Percentiles rank a stretch among this genome's conserved stretches.
Conservation (phyloP, 2,113 vertebrate species). For the Tragelaphus imberbis region DNA sequence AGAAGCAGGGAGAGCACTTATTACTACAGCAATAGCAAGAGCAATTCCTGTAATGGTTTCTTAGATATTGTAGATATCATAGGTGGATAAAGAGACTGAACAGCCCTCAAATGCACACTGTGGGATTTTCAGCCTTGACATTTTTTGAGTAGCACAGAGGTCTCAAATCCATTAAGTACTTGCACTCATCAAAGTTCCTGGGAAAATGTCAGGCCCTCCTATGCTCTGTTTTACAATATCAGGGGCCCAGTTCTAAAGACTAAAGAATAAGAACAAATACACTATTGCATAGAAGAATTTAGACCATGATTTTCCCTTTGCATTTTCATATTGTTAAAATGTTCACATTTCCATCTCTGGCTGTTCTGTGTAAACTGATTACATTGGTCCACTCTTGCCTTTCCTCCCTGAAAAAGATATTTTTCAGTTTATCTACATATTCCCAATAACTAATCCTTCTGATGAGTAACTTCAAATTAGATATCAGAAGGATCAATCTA, state of each 20-base stretch:
- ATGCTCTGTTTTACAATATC: neutral
- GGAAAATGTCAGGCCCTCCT: neutral
- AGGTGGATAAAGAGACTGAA: neutral
- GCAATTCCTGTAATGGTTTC: constrained; percentile 21
- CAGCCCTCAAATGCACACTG: neutral
- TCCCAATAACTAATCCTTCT: neutral
- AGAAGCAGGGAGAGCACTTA: constrained; percentile 53
- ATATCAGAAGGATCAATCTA: neutral
- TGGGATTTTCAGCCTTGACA: neutral
- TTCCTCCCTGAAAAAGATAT: neutral
- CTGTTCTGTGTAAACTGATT: neutral
- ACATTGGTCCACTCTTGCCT: neutral
- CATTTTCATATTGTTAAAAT: neutral
- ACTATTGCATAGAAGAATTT: neutral
- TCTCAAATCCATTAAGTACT: neutral
- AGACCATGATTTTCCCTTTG: neutral
- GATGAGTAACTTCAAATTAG: neutral
- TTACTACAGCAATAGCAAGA: constrained; percentile 60
- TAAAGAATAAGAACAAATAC: neutral
- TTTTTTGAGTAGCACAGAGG: neutral
- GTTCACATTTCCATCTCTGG: neutral
- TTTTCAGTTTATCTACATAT: neutral
- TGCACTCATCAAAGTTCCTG: neutral
- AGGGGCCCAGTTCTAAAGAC: neutral
- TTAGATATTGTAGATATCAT: neutral